Conservation (phyloP, 2,797 vertebrate species). For the Eurystomus glaucurus region DNA sequence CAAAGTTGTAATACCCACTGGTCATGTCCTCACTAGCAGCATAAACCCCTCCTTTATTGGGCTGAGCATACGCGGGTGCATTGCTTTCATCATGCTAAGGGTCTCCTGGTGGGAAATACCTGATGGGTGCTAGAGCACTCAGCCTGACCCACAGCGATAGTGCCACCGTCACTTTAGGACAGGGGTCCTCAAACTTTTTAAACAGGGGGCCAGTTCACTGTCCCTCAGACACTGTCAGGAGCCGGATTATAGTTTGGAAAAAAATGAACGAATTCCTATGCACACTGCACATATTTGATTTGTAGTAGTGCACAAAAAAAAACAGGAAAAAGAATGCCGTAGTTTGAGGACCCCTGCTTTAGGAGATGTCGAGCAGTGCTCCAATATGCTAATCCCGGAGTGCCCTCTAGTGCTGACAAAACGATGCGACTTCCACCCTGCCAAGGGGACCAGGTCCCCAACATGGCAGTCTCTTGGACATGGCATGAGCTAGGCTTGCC, state of each 20-base stretch:
- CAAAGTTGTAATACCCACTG: neutral
- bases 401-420: conserved; percentile 55
- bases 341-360: neutral
- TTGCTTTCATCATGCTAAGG: accelerated
- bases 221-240: too few relatives aligned
- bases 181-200: too few relatives aligned
- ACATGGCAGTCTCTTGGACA: neutral
- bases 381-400: neutral
- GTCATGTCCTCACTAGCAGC: neutral
- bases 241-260: too few relatives aligned
- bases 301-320: too few relatives aligned
- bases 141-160: accelerated
- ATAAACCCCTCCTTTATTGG: accelerated
- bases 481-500: neutral
- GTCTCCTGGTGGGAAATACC: accelerated
- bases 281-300: too few relatives aligned
- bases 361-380: accelerated
- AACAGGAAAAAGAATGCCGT: too few relatives aligned
- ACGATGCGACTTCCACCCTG: neutral
- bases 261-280: too few relatives aligned
- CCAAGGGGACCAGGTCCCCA: neutral
- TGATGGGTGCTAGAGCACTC: accelerated
- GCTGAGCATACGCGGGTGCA: accelerated
- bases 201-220: too few relatives aligned
- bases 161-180: neutral